Evolutionary conservation across 2,113 vertebrate genomes (phyloP).

Genomic region (Bos taurus): ARS-UCD2.0 NC_037342.1:50681001-50681500

Average conservation of each 20-base stretch:
- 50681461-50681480: neutral
- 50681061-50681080: neutral
- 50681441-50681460: neutral
- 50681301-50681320: neutral
- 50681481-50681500: neutral
- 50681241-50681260: neutral
- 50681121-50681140: neutral
- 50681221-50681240: neutral
- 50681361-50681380: neutral
- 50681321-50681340: neutral
- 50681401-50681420: neutral
- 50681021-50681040: neutral
- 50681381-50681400: neutral
- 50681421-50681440: neutral
- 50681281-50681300: neutral
- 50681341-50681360: neutral
- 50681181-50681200: neutral
- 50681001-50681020: neutral
- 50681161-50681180: neutral
- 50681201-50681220: neutral
- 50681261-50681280: neutral
- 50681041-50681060: neutral
- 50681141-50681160: neutral
- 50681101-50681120: neutral
- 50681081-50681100: neutral